Evolutionary conservation across 2,888 invertebrate species (phyloP), one percentile per base, ranked within the genome.

Genomic region (Cryptus armator): DNA sequence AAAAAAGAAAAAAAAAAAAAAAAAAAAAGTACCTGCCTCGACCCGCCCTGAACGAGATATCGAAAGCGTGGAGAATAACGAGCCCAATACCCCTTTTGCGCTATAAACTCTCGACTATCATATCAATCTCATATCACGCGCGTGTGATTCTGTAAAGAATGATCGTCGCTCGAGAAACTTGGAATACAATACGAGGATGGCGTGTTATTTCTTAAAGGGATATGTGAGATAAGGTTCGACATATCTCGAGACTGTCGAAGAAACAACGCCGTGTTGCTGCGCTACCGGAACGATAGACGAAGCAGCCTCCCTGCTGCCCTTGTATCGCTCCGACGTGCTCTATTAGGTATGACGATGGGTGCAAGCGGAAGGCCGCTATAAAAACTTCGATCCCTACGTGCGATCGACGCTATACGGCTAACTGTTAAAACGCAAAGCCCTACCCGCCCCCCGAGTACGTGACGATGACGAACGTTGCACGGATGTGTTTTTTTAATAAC

Each of bases 71-170:
- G 48, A 83, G 51, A 48, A 37, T 29, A 32, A 76, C 19, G 10
- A 62, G 32, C 12, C 32, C 53, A 32, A 78, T 46, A 32, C 10
- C 56, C 56, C 24, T 24, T 59, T 59, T 14, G 19, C 44, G 44
- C 46, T 43, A n/a, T 72, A 59, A 72, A 24, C 9, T 56, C 56
- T 56, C 56, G 72, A 66, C 64, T 74, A 44, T 80, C 75, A 75
- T 75, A 72, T 82, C 76, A 77, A 43, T 66, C 76, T 77, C 70
- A 46, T 82, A 79, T 75, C 79, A 53, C 44, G 83, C 74, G 59
- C 46, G 62, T 32, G 62, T 78, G 62, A 74, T 53, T 12, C 29
- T 74, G n/a, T 32, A 53, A 29, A 44, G 53, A 9, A 19, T 14
- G 56, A 72, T 44, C 37, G 71, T 56, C 71, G 71, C 71, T 72